Percentiles rank a stretch among this genome's conserved stretches.
Evolutionary conservation across 2,797 vertebrate genomes (phyloP).

Genomic region (Lutjanus argentimaculatus): DNA sequence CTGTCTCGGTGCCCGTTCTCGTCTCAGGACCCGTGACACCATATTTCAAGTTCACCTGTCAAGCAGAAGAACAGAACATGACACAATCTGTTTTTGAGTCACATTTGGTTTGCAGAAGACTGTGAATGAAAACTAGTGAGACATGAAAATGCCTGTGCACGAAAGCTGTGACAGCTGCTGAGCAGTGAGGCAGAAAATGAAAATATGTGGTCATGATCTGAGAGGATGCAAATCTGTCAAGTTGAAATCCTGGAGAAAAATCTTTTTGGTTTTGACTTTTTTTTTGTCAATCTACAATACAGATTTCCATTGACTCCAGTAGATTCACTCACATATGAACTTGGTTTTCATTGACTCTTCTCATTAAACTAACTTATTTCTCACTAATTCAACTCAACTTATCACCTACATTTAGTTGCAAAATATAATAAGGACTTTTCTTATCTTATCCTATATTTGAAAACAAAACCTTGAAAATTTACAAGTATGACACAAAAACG

Average conservation of each 20-base stretch:
- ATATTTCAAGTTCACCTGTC: slow-evolving; percentile 95
- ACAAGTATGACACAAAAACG: neutral
- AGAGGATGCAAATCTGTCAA: slow-evolving; percentile 20
- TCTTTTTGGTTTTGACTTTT: neutral
- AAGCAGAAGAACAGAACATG: slow-evolving; percentile 11
- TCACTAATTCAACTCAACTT: too few relatives aligned
- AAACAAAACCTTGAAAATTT: neutral
- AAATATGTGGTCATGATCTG: slow-evolving; percentile 41
- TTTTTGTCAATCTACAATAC: neutral
- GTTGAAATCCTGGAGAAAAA: neutral
- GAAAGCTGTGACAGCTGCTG: slow-evolving; percentile 45
- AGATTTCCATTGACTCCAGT: neutral
- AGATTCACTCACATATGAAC: neutral
- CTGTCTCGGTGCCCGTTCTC: slow-evolving; percentile 96
- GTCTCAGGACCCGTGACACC: slow-evolving; percentile 95
- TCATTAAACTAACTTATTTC: too few relatives aligned
- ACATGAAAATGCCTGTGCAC: slow-evolving; percentile 11
- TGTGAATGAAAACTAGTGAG: slow-evolving; percentile 33
- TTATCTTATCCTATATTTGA: neutral
- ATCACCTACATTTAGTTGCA: neutral
- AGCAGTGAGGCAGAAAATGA: slow-evolving; percentile 53
- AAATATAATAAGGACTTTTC: neutral
- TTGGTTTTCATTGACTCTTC: neutral
- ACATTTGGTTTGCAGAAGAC: slow-evolving; percentile 9
- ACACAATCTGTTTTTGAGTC: slow-evolving; percentile 12